Base-by-base conservation (phyloP, 2,113 vertebrate species). In the Ursus arctos region DNA sequence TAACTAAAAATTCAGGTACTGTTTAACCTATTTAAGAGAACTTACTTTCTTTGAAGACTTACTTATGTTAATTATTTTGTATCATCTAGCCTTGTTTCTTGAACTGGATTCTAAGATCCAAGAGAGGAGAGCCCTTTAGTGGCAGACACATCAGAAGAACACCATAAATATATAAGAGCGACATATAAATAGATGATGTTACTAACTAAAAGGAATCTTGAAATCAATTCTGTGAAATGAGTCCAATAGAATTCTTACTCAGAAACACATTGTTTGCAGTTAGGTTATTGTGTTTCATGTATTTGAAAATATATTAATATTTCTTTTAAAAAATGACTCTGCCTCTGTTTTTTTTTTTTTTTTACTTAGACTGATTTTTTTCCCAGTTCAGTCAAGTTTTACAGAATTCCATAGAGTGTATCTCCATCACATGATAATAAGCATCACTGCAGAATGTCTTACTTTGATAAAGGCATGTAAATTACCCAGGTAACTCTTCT, bases 261-360 rank as follows among this genome's bases (percentile, higher is more conserved):
- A 83, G 28, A 84, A 93, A 88, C 13, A 67, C 3, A 11, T 21
- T 49, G 19, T 85, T 93, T 57, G 33, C 22, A 91, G 77, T 53
- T 90, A 63, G 40, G 53, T 91, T 49, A 47, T 47, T 82, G 51
- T 28, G 24, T 61, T 91, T 18, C 3, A 61, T 15, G 31, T 91
- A 53, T 84, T 28, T 93, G 59, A 95, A 95, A 76, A 94, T n/a
- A n/a, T 2, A 91, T 43, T 43, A 83, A 33, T 83, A 81, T 76
- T 89, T 71, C 4, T 95, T 94, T 83, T 7, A 40, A 91, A 95
- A 84, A 80, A 47, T 86, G 59, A 18, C 2, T 21, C 47, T 7
- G 16, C 4, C 6, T 88, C 51, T 82, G 22, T 65, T 69, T n/a
- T 12, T 51, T 31, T 43, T 43, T 43, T 43, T 43, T 47, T 94